Evolutionary conservation across 92 coral and sea anemone species (phyloP).

Genomic region (Epizoanthus ramosus): DNA sequence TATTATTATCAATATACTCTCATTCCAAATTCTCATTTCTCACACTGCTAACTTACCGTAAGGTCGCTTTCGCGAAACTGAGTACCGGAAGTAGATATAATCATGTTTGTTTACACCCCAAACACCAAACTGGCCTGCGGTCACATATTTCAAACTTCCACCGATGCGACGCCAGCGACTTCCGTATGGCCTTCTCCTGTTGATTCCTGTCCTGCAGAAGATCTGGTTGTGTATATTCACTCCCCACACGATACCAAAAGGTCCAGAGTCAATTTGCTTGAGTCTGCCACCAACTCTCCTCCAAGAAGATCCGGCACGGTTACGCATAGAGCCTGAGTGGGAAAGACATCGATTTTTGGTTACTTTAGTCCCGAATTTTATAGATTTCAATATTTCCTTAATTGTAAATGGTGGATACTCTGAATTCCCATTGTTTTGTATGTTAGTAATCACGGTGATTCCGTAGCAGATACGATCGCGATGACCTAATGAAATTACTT

Average conservation of each 20-base stretch:
- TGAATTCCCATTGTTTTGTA: no score
- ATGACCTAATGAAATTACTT: no score
- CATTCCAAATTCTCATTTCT: no score
- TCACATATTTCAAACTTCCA: slow-evolving; percentile 37
- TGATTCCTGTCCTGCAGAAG: slow-evolving; percentile 50
- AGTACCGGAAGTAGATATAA: slow-evolving; percentile 20
- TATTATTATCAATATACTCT: no score
- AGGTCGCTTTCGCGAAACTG: slow-evolving; percentile 14
- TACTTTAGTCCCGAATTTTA: not conserved
- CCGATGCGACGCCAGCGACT: slow-evolving; percentile 32
- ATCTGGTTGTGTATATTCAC: slow-evolving; percentile 37
- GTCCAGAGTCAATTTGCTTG: slow-evolving; percentile 56
- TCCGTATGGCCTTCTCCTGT: slow-evolving; percentile 25
- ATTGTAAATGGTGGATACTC: no score
- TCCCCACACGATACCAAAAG: slow-evolving; percentile 55
- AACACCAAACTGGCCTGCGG: slow-evolving; percentile 25
- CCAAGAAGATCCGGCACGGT: slow-evolving; percentile 37
- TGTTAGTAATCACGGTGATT: no score
- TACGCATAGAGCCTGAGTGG: slow-evolving; percentile 27
- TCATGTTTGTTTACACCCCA: slow-evolving; percentile 10
- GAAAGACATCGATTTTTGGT: not conserved
- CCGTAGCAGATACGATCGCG: no score
- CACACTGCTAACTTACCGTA: slow-evolving; percentile 6
- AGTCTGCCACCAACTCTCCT: slow-evolving; percentile 33
- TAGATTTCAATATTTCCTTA: no score